These are phyloP conservation scores for Illadopsis cleaveri DNA, from an alignment of 2,113 vertebrate genomes.

Conservation along the genomic window DNA sequence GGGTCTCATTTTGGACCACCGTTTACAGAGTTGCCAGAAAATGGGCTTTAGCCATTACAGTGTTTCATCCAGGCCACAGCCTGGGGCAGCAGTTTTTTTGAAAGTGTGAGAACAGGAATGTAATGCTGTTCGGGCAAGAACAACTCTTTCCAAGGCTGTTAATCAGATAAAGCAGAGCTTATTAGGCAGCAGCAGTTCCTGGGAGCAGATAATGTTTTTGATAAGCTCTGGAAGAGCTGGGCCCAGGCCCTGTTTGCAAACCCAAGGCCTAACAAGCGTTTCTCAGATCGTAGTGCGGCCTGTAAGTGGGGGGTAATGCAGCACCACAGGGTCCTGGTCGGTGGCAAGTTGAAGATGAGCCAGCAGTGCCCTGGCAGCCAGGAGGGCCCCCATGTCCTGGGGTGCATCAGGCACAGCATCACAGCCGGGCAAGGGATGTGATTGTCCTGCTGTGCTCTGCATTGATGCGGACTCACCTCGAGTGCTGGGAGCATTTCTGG, in stretches of 20 bases:
- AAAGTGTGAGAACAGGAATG: not conserved
- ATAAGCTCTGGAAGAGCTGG: not conserved
- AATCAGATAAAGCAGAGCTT: not conserved
- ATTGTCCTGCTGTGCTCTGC: not conserved
- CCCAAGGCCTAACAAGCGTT: not conserved
- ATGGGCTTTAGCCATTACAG: no score
- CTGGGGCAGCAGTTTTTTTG: not conserved
- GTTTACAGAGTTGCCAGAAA: rapidly evolving
- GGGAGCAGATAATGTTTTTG: not conserved
- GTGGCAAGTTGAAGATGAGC: rapidly evolving
- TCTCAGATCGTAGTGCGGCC: rapidly evolving
- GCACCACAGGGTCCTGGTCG: rapidly evolving
- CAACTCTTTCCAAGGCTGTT: not conserved
- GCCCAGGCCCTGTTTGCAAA: not conserved
- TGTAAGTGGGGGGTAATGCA: no score
- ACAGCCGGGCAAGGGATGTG: rapidly evolving
- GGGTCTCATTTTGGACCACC: not conserved
- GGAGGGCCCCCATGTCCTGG: rapidly evolving
- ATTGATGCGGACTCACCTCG: rapidly evolving
- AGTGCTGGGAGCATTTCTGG: not conserved
- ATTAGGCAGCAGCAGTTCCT: not conserved
- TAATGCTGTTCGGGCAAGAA: not conserved
- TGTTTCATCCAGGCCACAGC: no score
- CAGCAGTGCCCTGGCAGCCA: not conserved
- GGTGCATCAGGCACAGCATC: not conserved